Conservation (phyloP, 1,140 invertebrate genomes). For the Drosophila prosaltans region DNA sequence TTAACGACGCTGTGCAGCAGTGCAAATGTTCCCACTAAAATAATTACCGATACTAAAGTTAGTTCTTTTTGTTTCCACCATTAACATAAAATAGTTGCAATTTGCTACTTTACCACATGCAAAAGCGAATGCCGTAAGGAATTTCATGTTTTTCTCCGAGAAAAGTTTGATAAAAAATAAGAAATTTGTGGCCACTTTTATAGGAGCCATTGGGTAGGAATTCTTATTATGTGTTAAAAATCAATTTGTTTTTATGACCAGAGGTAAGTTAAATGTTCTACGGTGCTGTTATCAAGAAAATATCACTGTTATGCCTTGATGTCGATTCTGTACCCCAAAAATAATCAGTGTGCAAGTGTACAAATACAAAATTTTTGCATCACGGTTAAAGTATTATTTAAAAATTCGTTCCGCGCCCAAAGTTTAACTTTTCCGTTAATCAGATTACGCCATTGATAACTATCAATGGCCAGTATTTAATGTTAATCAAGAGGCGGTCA, state of each 20-base stretch:
- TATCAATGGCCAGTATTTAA: too few relatives aligned
- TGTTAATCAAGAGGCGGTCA: too few relatives aligned
- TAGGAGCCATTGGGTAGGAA: conserved; percentile 15
- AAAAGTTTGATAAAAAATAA: background rate
- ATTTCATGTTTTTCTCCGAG: conserved; percentile 50
- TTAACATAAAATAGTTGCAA: conserved; percentile 2
- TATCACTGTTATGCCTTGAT: background rate
- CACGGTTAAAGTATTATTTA: too few relatives aligned
- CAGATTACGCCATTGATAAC: too few relatives aligned
- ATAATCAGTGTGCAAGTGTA: too few relatives aligned
- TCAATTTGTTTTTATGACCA: conserved; percentile 43
- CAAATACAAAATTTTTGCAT: too few relatives aligned
- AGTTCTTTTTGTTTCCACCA: conserved; percentile 34
- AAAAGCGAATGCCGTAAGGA: conserved; percentile 49
- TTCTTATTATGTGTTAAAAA: conserved; percentile 15
- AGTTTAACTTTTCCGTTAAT: too few relatives aligned
- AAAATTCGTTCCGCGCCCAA: too few relatives aligned
- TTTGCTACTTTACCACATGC: conserved; percentile 56
- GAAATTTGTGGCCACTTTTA: conserved; percentile 38
- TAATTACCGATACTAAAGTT: conserved; percentile 45
- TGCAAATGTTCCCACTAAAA: conserved; percentile 53
- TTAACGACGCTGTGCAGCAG: conserved; percentile 51
- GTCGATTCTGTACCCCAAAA: too few relatives aligned
- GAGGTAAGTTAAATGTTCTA: conserved; percentile 7
- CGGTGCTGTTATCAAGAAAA: background rate